Conservation (phyloP, 2,888 invertebrate genomes). For the Agrotis exclamationis region DNA sequence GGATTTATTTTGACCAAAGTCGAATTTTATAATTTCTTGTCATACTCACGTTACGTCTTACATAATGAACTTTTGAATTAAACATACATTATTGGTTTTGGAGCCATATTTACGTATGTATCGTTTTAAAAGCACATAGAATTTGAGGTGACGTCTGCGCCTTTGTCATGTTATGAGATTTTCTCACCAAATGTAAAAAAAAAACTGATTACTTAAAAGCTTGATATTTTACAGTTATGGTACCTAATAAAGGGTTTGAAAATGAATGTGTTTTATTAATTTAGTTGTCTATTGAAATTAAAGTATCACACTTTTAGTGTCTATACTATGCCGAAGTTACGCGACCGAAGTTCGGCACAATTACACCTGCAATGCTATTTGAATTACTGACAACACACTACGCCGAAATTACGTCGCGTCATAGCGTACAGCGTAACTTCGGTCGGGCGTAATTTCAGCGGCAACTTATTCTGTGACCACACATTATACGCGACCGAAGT, state of each 20-base stretch:
- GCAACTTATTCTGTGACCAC: too few relatives aligned
- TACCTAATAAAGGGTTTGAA: conserved; percentile 59
- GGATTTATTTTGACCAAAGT: too few relatives aligned
- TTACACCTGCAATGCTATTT: too few relatives aligned
- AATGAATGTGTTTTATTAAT: not conserved
- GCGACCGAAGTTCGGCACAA: too few relatives aligned
- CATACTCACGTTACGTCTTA: too few relatives aligned
- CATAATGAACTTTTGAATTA: not conserved
- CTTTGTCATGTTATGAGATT: conserved; percentile 24
- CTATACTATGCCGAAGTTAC: too few relatives aligned
- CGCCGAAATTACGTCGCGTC: too few relatives aligned
- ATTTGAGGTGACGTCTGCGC: conserved; percentile 23
- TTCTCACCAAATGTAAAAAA: conserved; percentile 27
- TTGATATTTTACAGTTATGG: conserved; percentile 59
- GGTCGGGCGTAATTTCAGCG: too few relatives aligned
- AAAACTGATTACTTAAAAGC: conserved; percentile 37
- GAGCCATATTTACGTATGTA: conserved; percentile 15
- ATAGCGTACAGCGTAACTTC: too few relatives aligned
- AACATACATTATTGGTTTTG: not conserved
- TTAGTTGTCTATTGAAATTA: not conserved
- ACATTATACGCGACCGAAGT: too few relatives aligned
- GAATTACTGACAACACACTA: too few relatives aligned
- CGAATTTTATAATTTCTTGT: too few relatives aligned
- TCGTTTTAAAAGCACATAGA: conserved; percentile 35
- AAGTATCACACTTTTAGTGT: not conserved